These are phyloP conservation scores for Teleogryllus occipitalis DNA, from an alignment of 1,140 invertebrate genomes.

Conservation along the genomic window DNA sequence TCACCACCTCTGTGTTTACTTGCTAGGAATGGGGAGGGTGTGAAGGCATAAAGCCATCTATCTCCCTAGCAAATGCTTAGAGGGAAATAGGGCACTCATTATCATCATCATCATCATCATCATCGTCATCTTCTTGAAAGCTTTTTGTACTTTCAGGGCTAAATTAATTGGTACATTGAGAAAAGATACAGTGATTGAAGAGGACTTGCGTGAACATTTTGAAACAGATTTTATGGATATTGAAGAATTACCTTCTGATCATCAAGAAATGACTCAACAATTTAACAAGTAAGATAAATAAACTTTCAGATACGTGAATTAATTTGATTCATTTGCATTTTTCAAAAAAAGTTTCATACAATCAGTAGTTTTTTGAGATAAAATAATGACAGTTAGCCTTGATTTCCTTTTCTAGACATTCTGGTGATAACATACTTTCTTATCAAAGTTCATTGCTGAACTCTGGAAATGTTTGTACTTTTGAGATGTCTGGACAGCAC, in stretches of 20 bases:
- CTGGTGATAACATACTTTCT: not conserved
- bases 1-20: too few relatives aligned
- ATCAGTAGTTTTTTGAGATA: not conserved
- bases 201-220: not conserved
- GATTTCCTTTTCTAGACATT: not conserved
- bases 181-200: not conserved
- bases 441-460: not conserved
- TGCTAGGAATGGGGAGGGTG: too few relatives aligned
- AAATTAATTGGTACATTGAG: not conserved
- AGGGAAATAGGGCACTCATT: too few relatives aligned
- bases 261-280: not conserved
- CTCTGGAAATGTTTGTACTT: not conserved
- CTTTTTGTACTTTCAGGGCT: not conserved
- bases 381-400: not conserved
- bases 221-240: not conserved
- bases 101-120: too few relatives aligned
- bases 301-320: not conserved
- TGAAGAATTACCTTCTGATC: not conserved
- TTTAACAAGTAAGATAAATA: not conserved
- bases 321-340: too few relatives aligned
- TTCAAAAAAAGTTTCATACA: too few relatives aligned
- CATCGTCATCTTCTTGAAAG: too few relatives aligned
- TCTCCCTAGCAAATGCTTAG: too few relatives aligned
- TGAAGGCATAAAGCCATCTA: too few relatives aligned
- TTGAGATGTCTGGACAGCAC: not conserved